Conservation (phyloP, 2,113 vertebrate genomes). For the Hydrochoerus hydrochaeris region DNA sequence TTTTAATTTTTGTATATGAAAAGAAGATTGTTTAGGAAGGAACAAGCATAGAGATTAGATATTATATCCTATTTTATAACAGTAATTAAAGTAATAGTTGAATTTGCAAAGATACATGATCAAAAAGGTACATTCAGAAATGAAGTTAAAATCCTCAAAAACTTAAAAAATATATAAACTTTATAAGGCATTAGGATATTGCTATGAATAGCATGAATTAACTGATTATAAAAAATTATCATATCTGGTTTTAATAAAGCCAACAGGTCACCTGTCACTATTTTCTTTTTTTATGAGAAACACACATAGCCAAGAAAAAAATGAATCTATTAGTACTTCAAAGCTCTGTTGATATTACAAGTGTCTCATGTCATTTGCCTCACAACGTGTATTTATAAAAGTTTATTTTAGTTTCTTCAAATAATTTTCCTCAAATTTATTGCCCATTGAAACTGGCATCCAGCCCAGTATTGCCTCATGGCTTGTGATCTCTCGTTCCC, state of each 20-base stretch:
- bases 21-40: conserved; percentile 65
- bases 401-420: not conserved
- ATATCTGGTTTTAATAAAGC: not conserved
- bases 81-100: conserved; percentile 57
- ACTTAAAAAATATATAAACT: not conserved
- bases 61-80: conserved; percentile 55
- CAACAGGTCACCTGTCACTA: not conserved
- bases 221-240: not conserved
- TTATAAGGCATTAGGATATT: not conserved
- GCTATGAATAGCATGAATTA: not conserved
- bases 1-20: conserved; percentile 54
- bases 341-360: not conserved
- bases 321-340: not conserved
- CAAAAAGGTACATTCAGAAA: not conserved
- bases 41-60: conserved; percentile 40
- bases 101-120: conserved; percentile 11
- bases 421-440: not conserved
- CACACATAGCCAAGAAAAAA: not conserved
- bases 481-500: not conserved
- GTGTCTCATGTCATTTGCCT: not conserved
- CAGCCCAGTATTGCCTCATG: not conserved
- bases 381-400: not conserved
- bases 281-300: not conserved
- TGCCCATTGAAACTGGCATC: not conserved
- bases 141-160: not conserved